These are phyloP conservation scores for Spodoptera picta DNA, from an alignment of 2,888 invertebrate genomes.

Conservation along the genomic window DNA sequence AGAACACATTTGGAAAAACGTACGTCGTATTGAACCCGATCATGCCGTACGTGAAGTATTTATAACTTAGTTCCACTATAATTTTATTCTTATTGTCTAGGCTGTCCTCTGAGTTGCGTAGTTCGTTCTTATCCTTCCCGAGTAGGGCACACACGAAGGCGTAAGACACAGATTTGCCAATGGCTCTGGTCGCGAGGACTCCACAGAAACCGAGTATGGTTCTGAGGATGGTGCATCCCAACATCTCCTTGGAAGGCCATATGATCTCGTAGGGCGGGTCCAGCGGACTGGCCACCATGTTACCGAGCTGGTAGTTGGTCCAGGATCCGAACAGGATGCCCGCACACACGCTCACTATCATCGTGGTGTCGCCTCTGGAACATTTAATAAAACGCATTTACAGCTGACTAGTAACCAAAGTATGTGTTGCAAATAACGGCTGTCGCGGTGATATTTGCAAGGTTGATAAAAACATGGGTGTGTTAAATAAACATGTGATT, in stretches of 20 bases:
- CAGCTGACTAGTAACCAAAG: not conserved
- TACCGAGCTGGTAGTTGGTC: constrained; percentile 95
- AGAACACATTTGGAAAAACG: constrained; percentile 93
- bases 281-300: constrained; percentile 88
- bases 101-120: constrained; percentile 90
- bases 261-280: constrained; percentile 93
- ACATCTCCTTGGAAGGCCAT: constrained; percentile 93
- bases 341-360: constrained; percentile 94
- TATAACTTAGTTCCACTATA: constrained; percentile 94
- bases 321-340: constrained; percentile 94
- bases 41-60: constrained; percentile 94
- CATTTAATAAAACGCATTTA: not conserved
- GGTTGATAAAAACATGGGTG: no score
- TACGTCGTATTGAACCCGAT: constrained; percentile 94
- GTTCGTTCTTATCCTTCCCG: constrained; percentile 90
- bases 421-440: no score
- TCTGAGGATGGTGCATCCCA: constrained; percentile 90
- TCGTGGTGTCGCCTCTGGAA: constrained; percentile 95
- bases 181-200: constrained; percentile 90
- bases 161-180: constrained; percentile 92
- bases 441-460: not conserved
- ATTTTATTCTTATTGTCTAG: constrained; percentile 92
- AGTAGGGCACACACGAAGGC: constrained; percentile 91
- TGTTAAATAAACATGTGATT: no score
- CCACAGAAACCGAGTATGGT: constrained; percentile 93